Conservation (phyloP, 1,140 invertebrate species). For the Heterodera carotae region DNA sequence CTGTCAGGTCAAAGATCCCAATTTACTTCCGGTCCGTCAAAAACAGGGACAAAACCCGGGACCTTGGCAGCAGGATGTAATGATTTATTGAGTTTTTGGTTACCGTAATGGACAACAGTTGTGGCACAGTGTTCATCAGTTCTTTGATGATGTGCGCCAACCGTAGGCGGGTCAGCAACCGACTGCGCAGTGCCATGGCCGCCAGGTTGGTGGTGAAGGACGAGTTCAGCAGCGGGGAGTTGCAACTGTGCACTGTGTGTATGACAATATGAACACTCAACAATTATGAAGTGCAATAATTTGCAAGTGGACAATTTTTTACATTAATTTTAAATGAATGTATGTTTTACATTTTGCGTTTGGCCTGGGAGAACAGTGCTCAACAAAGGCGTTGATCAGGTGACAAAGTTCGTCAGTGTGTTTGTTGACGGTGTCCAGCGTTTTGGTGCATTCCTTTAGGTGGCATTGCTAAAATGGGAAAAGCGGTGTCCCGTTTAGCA, state of each 20-base stretch:
- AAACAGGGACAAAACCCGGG: too few relatives aligned
- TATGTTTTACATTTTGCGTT: constrained; percentile 45
- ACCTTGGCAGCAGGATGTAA: too few relatives aligned
- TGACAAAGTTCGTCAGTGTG: constrained; percentile 40
- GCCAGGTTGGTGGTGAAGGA: constrained; percentile 44
- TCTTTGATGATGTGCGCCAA: constrained; percentile 38
- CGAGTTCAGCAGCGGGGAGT: constrained; percentile 38
- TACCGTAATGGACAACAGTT: constrained; percentile 40
- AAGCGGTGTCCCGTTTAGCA: not conserved
- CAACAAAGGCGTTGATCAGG: constrained; percentile 39
- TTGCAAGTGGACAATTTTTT: not conserved
- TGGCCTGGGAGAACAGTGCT: constrained; percentile 16
- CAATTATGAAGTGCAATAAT: too few relatives aligned
- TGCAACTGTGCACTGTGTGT: constrained; percentile 36
- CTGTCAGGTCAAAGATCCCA: too few relatives aligned
- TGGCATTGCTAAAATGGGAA: constrained; percentile 29
- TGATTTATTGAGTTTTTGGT: too few relatives aligned
- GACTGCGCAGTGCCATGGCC: constrained; percentile 34
- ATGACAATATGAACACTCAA: too few relatives aligned
- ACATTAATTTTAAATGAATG: constrained; percentile 6
- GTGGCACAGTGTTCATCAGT: constrained; percentile 40
- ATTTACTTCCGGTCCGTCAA: too few relatives aligned
- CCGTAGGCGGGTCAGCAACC: constrained; percentile 39
- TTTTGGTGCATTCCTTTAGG: constrained; percentile 5
- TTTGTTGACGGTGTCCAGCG: constrained; percentile 22